Percentiles rank a stretch among this genome's conserved stretches.
phyloP scores from a whole-genome alignment of 2,113 vertebrate genomes.

The Danionella cerebrum region DNA sequence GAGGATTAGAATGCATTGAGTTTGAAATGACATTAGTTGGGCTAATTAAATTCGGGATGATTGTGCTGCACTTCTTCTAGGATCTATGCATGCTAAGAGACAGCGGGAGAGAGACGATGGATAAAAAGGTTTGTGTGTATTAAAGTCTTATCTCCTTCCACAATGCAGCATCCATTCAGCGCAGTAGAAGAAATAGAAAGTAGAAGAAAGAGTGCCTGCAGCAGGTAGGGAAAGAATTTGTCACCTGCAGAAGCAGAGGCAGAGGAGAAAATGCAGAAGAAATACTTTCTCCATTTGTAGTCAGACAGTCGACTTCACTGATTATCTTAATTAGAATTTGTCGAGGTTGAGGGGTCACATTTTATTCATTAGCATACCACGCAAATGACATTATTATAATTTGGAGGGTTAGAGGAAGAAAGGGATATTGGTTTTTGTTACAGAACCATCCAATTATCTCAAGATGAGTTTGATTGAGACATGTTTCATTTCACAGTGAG shows the following conservation, averaged over 20 bases:
- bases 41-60: conserved; percentile 39
- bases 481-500: too few species aligned
- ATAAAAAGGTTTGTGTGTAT: conserved; percentile 17
- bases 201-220: conserved; percentile 28
- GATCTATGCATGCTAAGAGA: conserved; percentile 2
- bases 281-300: not conserved
- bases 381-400: not conserved
- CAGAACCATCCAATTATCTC: not conserved
- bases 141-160: conserved; percentile 22
- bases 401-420: not conserved
- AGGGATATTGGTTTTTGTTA: not conserved
- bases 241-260: conserved; percentile 3
- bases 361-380: not conserved
- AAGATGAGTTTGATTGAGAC: not conserved
- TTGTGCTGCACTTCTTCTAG: conserved; percentile 17
- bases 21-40: conserved; percentile 36
- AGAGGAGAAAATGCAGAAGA: not conserved
- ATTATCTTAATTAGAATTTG: conserved; percentile 12
- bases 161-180: conserved; percentile 27
- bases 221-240: conserved; percentile 14
- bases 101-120: not conserved
- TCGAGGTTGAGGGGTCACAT: conserved; percentile 5
- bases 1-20: conserved; percentile 40
- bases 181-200: conserved; percentile 20
- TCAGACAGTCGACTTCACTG: not conserved